These are phyloP conservation scores for Psilopsiagon aymara DNA, from an alignment of 2,113 vertebrate species.

Conservation along the genomic window DNA sequence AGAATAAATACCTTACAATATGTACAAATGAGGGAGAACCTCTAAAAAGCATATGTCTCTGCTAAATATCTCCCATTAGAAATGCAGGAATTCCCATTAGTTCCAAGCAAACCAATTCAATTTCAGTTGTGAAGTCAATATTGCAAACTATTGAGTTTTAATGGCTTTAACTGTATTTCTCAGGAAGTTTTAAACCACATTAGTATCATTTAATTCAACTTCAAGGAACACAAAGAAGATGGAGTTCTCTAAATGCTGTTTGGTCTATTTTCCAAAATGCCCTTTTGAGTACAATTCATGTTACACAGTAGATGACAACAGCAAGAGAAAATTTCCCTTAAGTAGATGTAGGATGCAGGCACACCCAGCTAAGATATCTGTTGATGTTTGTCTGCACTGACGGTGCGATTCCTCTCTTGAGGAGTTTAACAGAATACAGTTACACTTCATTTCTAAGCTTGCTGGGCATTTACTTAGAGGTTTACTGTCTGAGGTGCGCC, in stretches of 20 bases:
- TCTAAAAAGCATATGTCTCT: background rate
- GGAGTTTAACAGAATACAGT: background rate
- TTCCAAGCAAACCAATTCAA: background rate
- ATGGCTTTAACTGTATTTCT: background rate
- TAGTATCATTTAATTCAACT: constrained; percentile 24
- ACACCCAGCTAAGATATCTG: background rate
- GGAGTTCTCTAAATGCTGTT: background rate
- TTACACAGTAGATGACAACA: background rate
- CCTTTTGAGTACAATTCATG: background rate
- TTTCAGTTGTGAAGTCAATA: background rate
- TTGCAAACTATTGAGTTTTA: background rate
- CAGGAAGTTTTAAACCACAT: background rate
- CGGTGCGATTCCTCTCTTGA: background rate
- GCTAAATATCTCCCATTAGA: background rate
- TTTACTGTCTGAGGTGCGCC: accelerated
- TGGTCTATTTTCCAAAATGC: constrained; percentile 6
- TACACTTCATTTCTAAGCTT: background rate
- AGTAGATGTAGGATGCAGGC: background rate
- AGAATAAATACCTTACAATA: background rate
- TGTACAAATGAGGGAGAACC: background rate
- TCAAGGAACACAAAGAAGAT: background rate
- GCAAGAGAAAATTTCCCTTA: background rate
- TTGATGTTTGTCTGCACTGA: background rate
- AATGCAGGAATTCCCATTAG: background rate
- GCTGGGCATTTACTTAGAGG: background rate